Evolutionary conservation across 2,888 invertebrate genomes (phyloP).

Genomic region (Liposcelis brunnea): DNA sequence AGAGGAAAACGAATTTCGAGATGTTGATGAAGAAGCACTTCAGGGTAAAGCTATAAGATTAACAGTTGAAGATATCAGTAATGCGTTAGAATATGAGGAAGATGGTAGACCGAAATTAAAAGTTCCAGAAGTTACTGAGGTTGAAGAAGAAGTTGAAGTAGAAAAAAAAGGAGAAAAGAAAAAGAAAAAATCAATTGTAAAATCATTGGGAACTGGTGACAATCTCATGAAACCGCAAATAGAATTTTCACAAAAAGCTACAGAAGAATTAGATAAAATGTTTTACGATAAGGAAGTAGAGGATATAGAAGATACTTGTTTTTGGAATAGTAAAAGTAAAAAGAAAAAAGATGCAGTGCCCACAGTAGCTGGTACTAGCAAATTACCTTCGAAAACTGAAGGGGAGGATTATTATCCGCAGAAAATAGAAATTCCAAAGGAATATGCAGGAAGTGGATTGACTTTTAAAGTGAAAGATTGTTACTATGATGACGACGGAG

Average conservation of each 20-base stretch:
- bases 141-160: no score
- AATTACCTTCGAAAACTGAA: neutral
- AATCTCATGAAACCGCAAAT: neutral
- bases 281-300: neutral
- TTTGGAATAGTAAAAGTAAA: neutral
- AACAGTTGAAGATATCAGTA: no score
- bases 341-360: neutral
- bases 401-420: neutral
- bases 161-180: no score
- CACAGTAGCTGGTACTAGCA: neutral
- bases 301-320: neutral
- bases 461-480: slow-evolving; percentile 5
- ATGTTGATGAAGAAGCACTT: no score
- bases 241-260: neutral
- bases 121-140: no score
- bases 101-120: no score
- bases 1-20: no score
- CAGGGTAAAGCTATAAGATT: no score
- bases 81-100: no score
- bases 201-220: no score
- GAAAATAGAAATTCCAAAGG: neutral
- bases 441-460: neutral
- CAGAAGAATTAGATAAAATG: neutral
- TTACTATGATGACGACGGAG: slow-evolving; percentile 5
- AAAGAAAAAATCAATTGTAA: no score